Conservation (phyloP, 1,140 invertebrate species). For the Armadillidium nasatum region DNA sequence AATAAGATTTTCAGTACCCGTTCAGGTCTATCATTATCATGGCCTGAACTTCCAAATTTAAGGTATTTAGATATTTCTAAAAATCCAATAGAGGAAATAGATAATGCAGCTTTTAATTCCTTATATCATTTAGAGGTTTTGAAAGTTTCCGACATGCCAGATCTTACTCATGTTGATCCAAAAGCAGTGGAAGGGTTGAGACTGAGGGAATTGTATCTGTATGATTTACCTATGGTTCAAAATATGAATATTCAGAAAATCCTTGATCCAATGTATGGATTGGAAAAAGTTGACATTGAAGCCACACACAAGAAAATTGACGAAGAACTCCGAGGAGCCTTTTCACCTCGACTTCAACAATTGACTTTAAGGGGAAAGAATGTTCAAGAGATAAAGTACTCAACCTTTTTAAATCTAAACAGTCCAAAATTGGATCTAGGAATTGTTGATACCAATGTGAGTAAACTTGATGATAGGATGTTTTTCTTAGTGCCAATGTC, state of each 20-base stretch:
- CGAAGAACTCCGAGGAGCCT: conserved; percentile 70
- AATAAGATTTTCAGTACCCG: conserved; percentile 64
- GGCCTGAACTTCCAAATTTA: conserved; percentile 63
- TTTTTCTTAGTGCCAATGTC: conserved; percentile 85
- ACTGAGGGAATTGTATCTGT: conserved; percentile 63
- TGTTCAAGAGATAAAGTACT: conserved; percentile 72
- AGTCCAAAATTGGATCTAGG: conserved; percentile 63
- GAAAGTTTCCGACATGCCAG: conserved; percentile 62
- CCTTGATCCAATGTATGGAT: conserved; percentile 54
- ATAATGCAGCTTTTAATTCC: conserved; percentile 67
- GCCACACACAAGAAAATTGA: conserved; percentile 75
- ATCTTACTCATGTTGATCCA: conserved; percentile 72
- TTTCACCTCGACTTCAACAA: conserved; percentile 69
- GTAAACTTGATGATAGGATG: conserved; percentile 67
- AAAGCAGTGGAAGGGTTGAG: conserved; percentile 67
- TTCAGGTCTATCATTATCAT: conserved; percentile 53
- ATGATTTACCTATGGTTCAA: conserved; percentile 68
- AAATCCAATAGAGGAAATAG: conserved; percentile 68
- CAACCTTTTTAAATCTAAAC: conserved; percentile 68
- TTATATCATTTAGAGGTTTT: conserved; percentile 62
- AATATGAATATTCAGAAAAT: conserved; percentile 78
- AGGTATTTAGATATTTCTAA: conserved; percentile 68
- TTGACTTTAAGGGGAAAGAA: conserved; percentile 68
- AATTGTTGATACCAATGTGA: conserved; percentile 72
- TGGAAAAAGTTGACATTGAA: conserved; percentile 68